Evolutionary conservation across 2,113 vertebrate species (phyloP).

Genomic region (Fregata magnificens): DNA sequence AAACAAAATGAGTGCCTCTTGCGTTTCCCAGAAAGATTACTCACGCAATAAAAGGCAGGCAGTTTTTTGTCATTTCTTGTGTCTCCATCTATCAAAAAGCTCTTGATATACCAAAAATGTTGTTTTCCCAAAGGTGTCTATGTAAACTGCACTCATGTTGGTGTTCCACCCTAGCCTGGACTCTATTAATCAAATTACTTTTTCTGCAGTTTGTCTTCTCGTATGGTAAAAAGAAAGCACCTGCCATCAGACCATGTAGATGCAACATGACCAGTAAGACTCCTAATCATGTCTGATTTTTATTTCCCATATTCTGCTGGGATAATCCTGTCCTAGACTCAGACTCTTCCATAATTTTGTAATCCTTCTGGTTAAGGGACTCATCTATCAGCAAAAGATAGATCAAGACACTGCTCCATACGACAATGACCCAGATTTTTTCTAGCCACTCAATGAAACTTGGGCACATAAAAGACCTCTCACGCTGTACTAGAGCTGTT

Average conservation of each 20-base stretch:
- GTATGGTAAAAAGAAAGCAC: background rate
- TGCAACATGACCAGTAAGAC: background rate
- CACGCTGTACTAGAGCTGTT: background rate
- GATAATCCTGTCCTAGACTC: background rate
- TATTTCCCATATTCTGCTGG: background rate
- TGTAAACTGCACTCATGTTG: background rate
- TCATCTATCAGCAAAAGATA: background rate
- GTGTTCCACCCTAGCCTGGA: background rate
- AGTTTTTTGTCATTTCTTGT: background rate
- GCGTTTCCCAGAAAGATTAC: background rate
- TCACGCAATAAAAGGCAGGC: background rate
- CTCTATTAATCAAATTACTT: background rate
- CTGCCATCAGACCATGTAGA: background rate
- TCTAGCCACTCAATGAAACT: background rate
- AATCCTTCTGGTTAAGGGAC: background rate
- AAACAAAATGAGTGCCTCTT: background rate
- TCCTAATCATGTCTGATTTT: background rate
- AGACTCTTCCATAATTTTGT: background rate
- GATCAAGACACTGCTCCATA: background rate
- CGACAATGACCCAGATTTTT: background rate
- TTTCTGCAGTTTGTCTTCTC: background rate
- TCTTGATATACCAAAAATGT: background rate
- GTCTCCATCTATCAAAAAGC: background rate
- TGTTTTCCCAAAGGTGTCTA: background rate
- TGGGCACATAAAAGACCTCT: background rate